A percentile compares a stretch with the other conserved stretches of the same genome.
Conservation (phyloP, 2,797 vertebrate species). For the Uromys caudimaculatus region DNA sequence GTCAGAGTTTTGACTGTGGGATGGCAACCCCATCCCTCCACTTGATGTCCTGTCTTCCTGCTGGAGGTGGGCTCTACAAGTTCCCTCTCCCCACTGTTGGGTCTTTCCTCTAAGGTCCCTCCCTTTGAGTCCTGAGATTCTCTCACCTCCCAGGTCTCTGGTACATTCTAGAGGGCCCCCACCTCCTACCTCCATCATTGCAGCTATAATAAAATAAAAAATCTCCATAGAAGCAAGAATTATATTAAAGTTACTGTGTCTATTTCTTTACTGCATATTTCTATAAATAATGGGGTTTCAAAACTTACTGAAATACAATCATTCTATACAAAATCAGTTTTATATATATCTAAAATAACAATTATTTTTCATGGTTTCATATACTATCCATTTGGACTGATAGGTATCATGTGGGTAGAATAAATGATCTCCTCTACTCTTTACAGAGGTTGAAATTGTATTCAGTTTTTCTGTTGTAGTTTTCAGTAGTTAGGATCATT, state of each 20-base stretch:
- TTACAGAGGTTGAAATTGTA: neutral
- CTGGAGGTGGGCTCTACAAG: no score
- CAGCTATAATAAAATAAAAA: neutral
- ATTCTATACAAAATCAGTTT: constrained; percentile 6
- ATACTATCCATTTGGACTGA: neutral
- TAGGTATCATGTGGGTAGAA: neutral
- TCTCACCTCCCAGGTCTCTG: no score
- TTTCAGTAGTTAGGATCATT: neutral
- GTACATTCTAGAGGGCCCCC: no score
- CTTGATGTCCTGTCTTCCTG: no score
- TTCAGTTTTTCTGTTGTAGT: neutral
- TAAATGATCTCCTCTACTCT: neutral
- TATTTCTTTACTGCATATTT: neutral
- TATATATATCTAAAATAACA: neutral
- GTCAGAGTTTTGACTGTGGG: no score
- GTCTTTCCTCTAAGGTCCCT: no score
- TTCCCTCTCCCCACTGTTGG: no score
- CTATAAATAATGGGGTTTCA: neutral
- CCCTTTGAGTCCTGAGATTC: no score
- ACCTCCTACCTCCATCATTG: neutral
- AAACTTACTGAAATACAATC: neutral
- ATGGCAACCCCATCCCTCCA: no score
- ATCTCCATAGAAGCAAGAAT: neutral
- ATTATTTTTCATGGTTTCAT: neutral
- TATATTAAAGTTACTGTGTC: neutral